A percentile compares a stretch with the other conserved stretches of the same genome.
These are phyloP conservation scores for Cydia amplana DNA, from an alignment of 1,140 invertebrate species.

Conservation along the genomic window DNA sequence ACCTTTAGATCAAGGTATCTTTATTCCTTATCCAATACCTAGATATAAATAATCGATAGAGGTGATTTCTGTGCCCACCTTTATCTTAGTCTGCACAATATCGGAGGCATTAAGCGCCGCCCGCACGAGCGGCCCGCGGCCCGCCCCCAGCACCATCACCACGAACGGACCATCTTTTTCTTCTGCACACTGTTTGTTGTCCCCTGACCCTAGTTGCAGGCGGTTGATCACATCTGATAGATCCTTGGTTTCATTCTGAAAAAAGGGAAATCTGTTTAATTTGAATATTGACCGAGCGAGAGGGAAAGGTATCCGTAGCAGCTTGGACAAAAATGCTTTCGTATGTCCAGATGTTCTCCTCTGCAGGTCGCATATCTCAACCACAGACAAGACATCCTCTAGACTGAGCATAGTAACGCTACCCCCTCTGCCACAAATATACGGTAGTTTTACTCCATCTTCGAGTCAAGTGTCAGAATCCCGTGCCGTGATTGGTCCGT, in stretches of 20 bases:
- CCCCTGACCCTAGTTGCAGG: constrained; percentile 43
- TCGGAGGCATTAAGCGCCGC: constrained; percentile 90
- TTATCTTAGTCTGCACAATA: constrained; percentile 81
- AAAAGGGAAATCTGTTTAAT: neutral
- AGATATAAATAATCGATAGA: too few relatives aligned
- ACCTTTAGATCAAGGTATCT: too few relatives aligned
- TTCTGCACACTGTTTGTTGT: constrained; percentile 37
- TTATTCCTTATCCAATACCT: too few relatives aligned
- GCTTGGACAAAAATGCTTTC: neutral
- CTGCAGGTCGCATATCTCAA: too few relatives aligned
- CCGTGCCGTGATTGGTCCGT: too few relatives aligned
- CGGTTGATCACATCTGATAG: constrained; percentile 3
- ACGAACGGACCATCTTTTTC: constrained; percentile 71
- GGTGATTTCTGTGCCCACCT: constrained; percentile 53
- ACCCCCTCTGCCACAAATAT: too few relatives aligned
- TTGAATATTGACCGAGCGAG: too few relatives aligned
- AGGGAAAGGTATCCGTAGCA: too few relatives aligned
- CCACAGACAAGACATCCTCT: too few relatives aligned
- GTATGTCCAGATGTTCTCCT: neutral
- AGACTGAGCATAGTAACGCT: too few relatives aligned
- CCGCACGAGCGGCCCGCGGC: constrained; percentile 95
- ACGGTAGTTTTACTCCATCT: too few relatives aligned
- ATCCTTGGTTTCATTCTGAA: constrained; percentile 18
- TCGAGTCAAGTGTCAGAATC: too few relatives aligned
- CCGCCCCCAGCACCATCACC: constrained; percentile 96